A percentile compares a stretch with the other conserved stretches of the same genome.
These are phyloP conservation scores for Phlogophora meticulosa DNA, from an alignment of 2,888 invertebrate genomes.

Conservation along the genomic window DNA sequence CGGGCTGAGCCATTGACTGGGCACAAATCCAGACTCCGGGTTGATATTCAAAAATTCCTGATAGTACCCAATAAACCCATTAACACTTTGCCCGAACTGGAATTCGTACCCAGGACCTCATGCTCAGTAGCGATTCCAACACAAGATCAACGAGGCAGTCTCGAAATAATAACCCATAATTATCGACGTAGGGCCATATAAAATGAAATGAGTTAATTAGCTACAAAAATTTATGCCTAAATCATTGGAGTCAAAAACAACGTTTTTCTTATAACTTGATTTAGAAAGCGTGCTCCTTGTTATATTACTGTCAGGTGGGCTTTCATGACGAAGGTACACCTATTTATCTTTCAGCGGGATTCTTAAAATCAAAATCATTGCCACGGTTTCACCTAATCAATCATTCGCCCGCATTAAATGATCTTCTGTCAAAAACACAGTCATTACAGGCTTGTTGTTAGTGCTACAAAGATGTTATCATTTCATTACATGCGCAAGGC, in stretches of 20 bases:
- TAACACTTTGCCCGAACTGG: too few relatives aligned
- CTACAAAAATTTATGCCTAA: neutral
- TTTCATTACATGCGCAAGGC: slow-evolving; percentile 45
- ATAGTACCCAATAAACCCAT: too few relatives aligned
- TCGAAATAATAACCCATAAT: too few relatives aligned
- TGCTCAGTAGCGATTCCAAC: too few relatives aligned
- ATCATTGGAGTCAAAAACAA: too few relatives aligned
- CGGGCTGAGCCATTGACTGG: too few relatives aligned
- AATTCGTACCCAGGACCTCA: too few relatives aligned
- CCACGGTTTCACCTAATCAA: slow-evolving; percentile 15
- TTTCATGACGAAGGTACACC: neutral
- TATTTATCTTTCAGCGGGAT: neutral
- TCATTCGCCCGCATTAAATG: slow-evolving; percentile 39
- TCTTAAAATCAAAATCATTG: neutral
- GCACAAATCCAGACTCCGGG: too few relatives aligned
- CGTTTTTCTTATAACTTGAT: neutral
- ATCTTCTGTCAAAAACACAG: slow-evolving; percentile 31
- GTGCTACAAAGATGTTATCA: slow-evolving; percentile 49
- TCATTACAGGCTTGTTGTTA: slow-evolving; percentile 43
- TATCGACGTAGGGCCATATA: too few relatives aligned
- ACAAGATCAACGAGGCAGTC: too few relatives aligned
- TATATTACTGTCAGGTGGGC: too few relatives aligned
- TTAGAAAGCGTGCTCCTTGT: neutral
- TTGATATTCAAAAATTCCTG: too few relatives aligned
- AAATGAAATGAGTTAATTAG: neutral